Conservation (phyloP, 2,113 vertebrate species). For the Thymallus thymallus region DNA sequence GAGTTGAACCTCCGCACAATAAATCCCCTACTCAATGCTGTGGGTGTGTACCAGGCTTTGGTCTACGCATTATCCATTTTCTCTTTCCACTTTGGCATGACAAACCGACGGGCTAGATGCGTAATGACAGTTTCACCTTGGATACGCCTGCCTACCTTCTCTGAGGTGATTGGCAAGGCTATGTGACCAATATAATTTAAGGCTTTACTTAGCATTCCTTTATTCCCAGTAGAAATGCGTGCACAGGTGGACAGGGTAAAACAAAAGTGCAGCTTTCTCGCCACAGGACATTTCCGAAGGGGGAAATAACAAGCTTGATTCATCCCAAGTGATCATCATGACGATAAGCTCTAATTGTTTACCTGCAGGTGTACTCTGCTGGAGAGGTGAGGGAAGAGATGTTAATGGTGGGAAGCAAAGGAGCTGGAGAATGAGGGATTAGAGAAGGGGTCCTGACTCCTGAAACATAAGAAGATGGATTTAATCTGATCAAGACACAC, state of each 20-base stretch:
- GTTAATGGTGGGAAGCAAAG: slow-evolving; percentile 9
- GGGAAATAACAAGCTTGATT: slow-evolving; percentile 39
- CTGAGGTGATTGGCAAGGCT: slow-evolving; percentile 49
- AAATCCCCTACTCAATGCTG: slow-evolving; percentile 60
- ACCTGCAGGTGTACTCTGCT: slow-evolving; percentile 48
- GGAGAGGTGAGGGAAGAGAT: slow-evolving; percentile 14
- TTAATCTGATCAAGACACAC: no score
- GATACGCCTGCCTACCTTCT: slow-evolving; percentile 61
- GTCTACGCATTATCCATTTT: slow-evolving; percentile 39
- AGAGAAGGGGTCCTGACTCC: slow-evolving; percentile 7
- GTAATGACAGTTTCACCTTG: slow-evolving; percentile 49
- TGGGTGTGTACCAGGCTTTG: slow-evolving; percentile 32
- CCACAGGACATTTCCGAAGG: slow-evolving; percentile 29
- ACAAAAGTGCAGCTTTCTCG: neutral
- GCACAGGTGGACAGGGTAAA: slow-evolving; percentile 5
- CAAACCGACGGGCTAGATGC: slow-evolving; percentile 21
- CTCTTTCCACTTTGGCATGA: neutral
- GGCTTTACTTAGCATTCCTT: slow-evolving; percentile 52
- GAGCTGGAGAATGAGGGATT: slow-evolving; percentile 2
- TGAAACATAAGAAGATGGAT: slow-evolving; percentile 23
- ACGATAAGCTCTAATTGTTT: slow-evolving; percentile 43
- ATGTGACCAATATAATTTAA: slow-evolving; percentile 67
- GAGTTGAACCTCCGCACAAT: slow-evolving; percentile 62
- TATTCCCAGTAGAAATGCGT: slow-evolving; percentile 32
- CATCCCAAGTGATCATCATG: slow-evolving; percentile 33